Conservation (phyloP, 2,113 vertebrate species). For the Oryzias melastigma region DNA sequence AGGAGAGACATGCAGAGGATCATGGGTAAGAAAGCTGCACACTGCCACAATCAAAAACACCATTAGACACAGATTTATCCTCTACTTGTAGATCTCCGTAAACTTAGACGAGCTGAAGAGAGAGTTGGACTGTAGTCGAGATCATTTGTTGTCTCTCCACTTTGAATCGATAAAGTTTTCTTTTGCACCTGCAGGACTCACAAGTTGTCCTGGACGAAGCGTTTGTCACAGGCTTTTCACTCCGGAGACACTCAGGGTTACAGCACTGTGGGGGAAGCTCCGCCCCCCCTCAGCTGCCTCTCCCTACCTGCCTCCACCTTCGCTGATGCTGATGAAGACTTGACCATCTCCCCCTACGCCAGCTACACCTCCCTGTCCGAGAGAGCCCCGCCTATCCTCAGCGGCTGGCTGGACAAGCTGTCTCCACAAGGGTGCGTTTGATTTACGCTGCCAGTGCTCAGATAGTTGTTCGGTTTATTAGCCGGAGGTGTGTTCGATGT, state of each 20-base stretch:
- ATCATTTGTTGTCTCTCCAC: background rate
- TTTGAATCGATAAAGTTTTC: background rate
- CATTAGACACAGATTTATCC: too few relatives aligned
- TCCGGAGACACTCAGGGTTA: constrained; percentile 79
- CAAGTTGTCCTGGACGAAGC: constrained; percentile 52
- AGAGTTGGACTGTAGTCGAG: too few relatives aligned
- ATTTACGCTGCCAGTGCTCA: background rate
- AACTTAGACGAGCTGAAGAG: too few relatives aligned
- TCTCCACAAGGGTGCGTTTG: constrained; percentile 90
- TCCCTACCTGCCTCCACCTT: constrained; percentile 73
- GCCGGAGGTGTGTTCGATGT: background rate
- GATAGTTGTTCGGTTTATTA: too few relatives aligned
- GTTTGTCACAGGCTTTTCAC: constrained; percentile 62
- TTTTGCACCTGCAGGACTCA: constrained; percentile 40
- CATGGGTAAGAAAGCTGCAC: constrained; percentile 61
- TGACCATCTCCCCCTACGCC: constrained; percentile 94
- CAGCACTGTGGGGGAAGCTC: constrained; percentile 81
- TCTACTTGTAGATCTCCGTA: too few relatives aligned
- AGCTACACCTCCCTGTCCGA: constrained; percentile 87
- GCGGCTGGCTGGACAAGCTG: constrained; percentile 95
- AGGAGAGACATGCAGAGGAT: constrained; percentile 57
- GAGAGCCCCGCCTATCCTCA: constrained; percentile 81
- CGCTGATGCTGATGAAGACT: constrained; percentile 83
- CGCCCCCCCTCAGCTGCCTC: constrained; percentile 25
- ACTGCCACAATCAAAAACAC: too few relatives aligned